These are phyloP conservation scores for Paramormyrops hopkinsi DNA, from an alignment of 2,797 vertebrate genomes.

Conservation along the genomic window DNA sequence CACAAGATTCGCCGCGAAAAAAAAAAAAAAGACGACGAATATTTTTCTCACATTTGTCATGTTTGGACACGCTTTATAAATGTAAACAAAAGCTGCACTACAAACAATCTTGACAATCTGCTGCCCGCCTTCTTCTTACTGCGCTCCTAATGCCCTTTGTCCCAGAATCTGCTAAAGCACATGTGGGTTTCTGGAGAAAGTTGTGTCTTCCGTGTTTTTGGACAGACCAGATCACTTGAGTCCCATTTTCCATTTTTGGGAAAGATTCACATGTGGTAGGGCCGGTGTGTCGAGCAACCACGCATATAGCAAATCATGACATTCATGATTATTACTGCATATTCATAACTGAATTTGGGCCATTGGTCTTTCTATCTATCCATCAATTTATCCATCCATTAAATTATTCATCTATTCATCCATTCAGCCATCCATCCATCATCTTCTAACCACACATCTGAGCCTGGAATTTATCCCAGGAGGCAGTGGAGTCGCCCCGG, in stretches of 20 bases:
- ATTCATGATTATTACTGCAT: neutral
- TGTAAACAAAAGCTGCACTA: neutral
- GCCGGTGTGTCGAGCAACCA: neutral
- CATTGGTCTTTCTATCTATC: neutral
- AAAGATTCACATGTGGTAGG: neutral
- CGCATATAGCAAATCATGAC: neutral
- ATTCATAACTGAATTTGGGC: neutral
- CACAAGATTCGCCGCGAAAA: neutral
- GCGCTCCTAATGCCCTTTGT: constrained; percentile 33
- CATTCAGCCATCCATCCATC: neutral
- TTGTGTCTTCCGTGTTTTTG: neutral
- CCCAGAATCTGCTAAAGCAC: constrained; percentile 38
- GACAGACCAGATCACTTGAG: neutral
- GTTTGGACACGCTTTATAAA: neutral
- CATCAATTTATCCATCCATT: neutral
- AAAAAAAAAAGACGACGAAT: neutral
- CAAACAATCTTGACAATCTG: constrained; percentile 32
- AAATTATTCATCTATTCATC: neutral
- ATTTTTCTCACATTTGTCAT: neutral
- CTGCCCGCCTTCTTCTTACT: constrained; percentile 26
- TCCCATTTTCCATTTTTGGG: neutral
- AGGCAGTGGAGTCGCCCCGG: neutral
- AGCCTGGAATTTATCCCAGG: neutral
- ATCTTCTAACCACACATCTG: neutral
- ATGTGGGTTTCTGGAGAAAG: neutral